Conservation (phyloP, 2,113 vertebrate species). For the Bos indicus region DNA sequence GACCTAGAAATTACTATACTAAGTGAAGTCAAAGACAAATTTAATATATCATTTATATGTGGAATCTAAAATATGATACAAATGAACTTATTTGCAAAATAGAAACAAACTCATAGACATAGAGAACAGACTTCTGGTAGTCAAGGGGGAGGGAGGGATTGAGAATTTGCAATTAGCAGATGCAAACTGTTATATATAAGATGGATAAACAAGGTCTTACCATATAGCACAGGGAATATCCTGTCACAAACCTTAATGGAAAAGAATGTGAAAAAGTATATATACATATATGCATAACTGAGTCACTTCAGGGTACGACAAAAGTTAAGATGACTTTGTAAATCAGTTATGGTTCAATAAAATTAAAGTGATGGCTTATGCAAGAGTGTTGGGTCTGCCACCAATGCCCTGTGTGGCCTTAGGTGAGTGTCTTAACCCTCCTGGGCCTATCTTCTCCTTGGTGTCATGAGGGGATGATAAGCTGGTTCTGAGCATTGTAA, state of each 20-base stretch:
- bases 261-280: not conserved
- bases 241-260: not conserved
- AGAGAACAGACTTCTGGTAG: not conserved
- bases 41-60: not conserved
- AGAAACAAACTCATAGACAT: not conserved
- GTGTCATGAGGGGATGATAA: not conserved
- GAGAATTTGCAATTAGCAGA: not conserved
- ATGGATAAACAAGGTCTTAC: not conserved
- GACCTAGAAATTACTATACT: not conserved
- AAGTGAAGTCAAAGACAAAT: not conserved
- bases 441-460: not conserved
- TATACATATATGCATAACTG: not conserved
- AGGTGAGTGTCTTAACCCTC: not conserved
- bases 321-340: not conserved
- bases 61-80: not conserved
- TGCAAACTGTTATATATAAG: not conserved
- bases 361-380: not conserved
- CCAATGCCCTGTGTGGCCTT: not conserved
- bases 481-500: not conserved
- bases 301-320: not conserved
- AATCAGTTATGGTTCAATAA: not conserved
- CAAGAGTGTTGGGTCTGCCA: not conserved
- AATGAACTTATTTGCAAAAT: not conserved
- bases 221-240: not conserved
- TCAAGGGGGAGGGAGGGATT: no score